Conservation (phyloP, 2,888 invertebrate genomes). For the Dorcus hopei region DNA sequence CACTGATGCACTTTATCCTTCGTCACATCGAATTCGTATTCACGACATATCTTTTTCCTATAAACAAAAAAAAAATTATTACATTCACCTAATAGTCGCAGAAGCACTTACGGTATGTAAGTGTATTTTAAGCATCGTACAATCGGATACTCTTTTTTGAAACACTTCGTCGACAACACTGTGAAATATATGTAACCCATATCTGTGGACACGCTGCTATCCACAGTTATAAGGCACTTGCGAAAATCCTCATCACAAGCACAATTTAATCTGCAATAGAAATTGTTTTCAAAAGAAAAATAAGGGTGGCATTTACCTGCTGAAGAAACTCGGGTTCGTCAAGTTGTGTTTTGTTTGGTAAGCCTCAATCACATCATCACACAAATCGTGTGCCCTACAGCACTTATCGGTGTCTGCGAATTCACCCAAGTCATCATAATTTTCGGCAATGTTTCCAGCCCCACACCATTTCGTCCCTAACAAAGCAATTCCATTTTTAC, state of each 20-base stretch:
- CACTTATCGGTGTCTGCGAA: constrained; percentile 65
- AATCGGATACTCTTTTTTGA: constrained; percentile 56
- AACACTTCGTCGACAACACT: constrained; percentile 58
- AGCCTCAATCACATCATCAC: constrained; percentile 57
- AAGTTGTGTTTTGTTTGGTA: constrained; percentile 38
- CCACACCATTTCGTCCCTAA: constrained; percentile 80
- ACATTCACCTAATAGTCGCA: not conserved
- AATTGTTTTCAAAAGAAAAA: not conserved
- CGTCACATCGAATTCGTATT: constrained; percentile 2
- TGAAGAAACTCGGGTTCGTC: constrained; percentile 40
- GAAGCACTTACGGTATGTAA: constrained; percentile 50
- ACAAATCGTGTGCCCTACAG: constrained; percentile 71
- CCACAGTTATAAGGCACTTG: constrained; percentile 40
- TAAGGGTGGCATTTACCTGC: constrained; percentile 29
- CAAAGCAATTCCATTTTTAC: not conserved
- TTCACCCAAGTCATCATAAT: constrained; percentile 64
- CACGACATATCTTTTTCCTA: not conserved
- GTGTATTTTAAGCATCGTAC: constrained; percentile 50
- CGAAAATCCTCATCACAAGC: constrained; percentile 56
- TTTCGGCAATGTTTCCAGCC: constrained; percentile 61
- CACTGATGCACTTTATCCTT: constrained; percentile 3
- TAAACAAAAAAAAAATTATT: not conserved
- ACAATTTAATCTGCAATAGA: constrained; percentile 51
- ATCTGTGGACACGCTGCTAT: constrained; percentile 23
- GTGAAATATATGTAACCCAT: constrained; percentile 59